Percentiles rank a stretch among this genome's conserved stretches.
phyloP scores from a whole-genome alignment of 2,888 invertebrate species.

The Euzophera pinguis region DNA sequence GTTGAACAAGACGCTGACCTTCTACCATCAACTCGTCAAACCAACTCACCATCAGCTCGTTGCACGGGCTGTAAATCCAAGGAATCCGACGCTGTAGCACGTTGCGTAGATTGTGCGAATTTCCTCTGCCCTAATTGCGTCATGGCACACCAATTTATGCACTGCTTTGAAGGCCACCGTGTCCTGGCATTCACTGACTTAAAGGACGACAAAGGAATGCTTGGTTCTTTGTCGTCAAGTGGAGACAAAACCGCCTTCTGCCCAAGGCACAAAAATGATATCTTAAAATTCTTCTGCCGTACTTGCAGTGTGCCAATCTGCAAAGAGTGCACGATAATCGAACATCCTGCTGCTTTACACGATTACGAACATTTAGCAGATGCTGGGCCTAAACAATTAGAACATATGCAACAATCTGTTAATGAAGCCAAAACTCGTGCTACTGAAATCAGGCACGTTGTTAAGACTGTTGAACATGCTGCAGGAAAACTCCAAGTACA shows the following conservation, averaged over 20 bases:
- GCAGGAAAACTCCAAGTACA: conserved; percentile 90
- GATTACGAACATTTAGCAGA: conserved; percentile 93
- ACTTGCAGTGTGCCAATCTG: conserved; percentile 96
- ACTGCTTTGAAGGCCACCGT: conserved; percentile 98
- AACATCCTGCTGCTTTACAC: conserved; percentile 90
- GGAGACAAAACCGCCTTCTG: conserved; percentile 86
- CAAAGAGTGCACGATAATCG: conserved; percentile 95
- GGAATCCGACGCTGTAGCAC: conserved; percentile 95
- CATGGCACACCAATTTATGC: conserved; percentile 99
- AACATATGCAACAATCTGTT: conserved; percentile 88
- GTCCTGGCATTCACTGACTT: conserved; percentile 86
- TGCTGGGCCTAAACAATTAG: conserved; percentile 89
- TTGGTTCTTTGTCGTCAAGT: conserved; percentile 76
- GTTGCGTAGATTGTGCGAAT: conserved; percentile 97
- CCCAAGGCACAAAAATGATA: conserved; percentile 93
- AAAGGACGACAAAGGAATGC: conserved; percentile 81
- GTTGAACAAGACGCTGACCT: conserved; percentile 78
- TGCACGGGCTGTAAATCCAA: conserved; percentile 98
- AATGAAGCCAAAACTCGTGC: conserved; percentile 94
- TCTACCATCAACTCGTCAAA: conserved; percentile 65
- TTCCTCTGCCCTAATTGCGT: conserved; percentile 98
- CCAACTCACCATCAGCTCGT: conserved; percentile 78
- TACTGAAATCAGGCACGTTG: conserved; percentile 90
- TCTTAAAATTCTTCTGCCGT: conserved; percentile 95
- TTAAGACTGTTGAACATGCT: conserved; percentile 93